Evolutionary conservation across 2,888 invertebrate species (phyloP).

Genomic region (Philhelius pedissequus): DNA sequence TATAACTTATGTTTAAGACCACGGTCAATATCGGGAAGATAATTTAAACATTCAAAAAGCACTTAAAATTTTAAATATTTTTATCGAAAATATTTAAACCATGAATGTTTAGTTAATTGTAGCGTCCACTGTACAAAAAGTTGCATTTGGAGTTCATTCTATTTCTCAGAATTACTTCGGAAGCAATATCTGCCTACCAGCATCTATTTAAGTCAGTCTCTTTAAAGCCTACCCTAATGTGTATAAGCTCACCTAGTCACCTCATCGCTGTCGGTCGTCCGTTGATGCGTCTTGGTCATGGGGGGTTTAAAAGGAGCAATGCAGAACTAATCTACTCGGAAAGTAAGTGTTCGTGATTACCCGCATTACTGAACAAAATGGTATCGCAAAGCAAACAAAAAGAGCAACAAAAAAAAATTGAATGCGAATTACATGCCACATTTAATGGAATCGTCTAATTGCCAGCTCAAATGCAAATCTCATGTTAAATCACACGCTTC

Average conservation of each 20-base stretch:
- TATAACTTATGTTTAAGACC: no score
- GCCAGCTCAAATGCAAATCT: conserved; percentile 70
- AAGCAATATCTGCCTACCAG: conserved; percentile 14
- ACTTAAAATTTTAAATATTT: no score
- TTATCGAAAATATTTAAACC: no score
- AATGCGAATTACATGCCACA: conserved; percentile 70
- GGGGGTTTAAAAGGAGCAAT: neutral
- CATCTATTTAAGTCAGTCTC: conserved; percentile 23
- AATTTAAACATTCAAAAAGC: no score
- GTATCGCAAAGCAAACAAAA: conserved; percentile 47
- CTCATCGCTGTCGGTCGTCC: neutral
- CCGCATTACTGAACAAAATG: conserved; percentile 62
- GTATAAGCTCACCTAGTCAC: neutral
- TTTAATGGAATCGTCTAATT: conserved; percentile 71
- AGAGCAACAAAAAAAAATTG: conserved; percentile 36
- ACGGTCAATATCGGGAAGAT: no score
- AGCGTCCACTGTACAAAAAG: no score
- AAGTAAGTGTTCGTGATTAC: conserved; percentile 66
- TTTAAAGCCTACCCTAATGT: conserved; percentile 4
- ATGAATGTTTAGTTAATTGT: no score
- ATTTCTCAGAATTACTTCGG: neutral
- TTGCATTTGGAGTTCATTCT: neutral
- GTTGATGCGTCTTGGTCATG: neutral
- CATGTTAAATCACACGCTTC: conserved; percentile 69
- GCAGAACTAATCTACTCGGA: conserved; percentile 20